These are phyloP conservation scores for Chiloscyllium punctatum DNA, from an alignment of 2,797 vertebrate species.

Conservation along the genomic window DNA sequence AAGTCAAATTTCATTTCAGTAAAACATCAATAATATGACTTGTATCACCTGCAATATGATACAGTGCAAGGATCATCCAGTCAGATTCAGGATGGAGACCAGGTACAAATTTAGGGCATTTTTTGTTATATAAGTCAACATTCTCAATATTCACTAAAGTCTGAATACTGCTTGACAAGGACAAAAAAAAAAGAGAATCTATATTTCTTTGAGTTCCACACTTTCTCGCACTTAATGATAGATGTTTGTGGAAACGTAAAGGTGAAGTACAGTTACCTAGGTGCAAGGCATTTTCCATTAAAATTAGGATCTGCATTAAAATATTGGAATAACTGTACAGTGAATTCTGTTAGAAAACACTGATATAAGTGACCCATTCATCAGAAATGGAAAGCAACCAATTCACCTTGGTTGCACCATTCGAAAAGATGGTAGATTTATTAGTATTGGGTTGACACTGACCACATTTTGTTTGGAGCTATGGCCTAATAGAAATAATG, in stretches of 20 bases:
- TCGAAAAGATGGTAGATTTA: background rate
- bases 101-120: background rate
- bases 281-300: background rate
- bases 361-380: background rate
- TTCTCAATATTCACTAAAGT: too few species aligned
- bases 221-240: background rate
- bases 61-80: background rate
- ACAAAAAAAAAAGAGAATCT: background rate
- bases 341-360: background rate
- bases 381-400: background rate
- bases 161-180: too few species aligned
- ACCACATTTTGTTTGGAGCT: background rate
- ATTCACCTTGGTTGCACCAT: background rate
- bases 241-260: background rate
- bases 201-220: background rate
- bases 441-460: background rate
- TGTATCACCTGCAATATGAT: background rate
- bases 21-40: too few species aligned
- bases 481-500: background rate
- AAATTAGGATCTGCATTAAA: background rate
- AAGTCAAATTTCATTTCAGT: too few species aligned
- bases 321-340: background rate
- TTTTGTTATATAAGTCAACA: too few species aligned
- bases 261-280: background rate
- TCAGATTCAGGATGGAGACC: background rate